Base-by-base conservation (phyloP, 2,797 vertebrate species). In the Sylvilagus floridanus region DNA sequence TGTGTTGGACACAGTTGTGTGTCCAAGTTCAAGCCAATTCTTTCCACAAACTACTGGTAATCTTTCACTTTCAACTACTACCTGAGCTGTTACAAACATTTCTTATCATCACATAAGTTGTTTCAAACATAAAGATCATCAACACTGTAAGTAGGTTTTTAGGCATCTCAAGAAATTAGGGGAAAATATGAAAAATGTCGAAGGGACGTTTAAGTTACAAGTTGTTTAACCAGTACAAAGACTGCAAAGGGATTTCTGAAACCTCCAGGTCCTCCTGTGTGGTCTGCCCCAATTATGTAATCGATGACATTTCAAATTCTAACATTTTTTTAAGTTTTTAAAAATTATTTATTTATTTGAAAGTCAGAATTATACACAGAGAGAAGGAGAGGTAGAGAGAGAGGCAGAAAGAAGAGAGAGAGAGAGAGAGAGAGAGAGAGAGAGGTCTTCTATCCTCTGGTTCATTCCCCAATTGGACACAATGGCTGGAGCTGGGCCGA, bases 31-130 rank as follows among this genome's bases (percentile, higher is more conserved):
- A 47, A 78, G 50, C 7, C 69, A 77, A 19, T 77, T 77, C 35
- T 85, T 72, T 50, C n/a, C 32, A 22, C 2, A 93, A 75, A 57
- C 32, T 14, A 66, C 7, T 57, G 16, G 81, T 71, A 37, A 85
- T 92, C 83, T 60, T 86, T 75, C 9, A 75, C 71, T 85, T 91
- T 72, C 65, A 88, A 54, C 28, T 37, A 30, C 71, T 21, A 71
- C 66, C 85, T 54, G 16, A 73, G 28, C 19, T 54, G 4, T 73
- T 68, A 4, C 50, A 77, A 72, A 73, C 47, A 35, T 30, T 62
- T 50, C 84, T 93, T 54, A 75, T n/a, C 54, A 4, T 9, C 10
- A 4, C 76, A 42, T 66, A 52, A 11, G 50, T 6, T 30, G 86
- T 87, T 83, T 52, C n/a, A 62, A 37, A 63, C 22, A 13, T 17